Evolutionary conservation across 2,113 vertebrate species (phyloP).

Genomic region (Murina feae): DNA sequence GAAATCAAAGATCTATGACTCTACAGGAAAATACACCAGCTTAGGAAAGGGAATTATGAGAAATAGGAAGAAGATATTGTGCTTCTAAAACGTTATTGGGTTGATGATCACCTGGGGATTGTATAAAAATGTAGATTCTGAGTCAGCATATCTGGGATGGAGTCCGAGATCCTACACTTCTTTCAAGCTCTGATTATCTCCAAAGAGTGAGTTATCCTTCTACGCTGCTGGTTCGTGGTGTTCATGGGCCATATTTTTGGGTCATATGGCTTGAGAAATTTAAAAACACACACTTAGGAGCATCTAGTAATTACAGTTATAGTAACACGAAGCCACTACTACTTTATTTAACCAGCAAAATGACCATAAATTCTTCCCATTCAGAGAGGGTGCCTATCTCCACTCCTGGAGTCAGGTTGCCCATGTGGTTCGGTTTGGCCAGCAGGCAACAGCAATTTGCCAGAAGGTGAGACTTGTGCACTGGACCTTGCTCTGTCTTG

Average conservation of each 20-base stretch:
- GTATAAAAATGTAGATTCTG: slow-evolving; percentile 21
- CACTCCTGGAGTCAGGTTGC: not conserved
- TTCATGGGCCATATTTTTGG: not conserved
- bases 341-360: not conserved
- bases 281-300: not conserved
- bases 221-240: not conserved
- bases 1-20: slow-evolving; percentile 70
- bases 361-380: not conserved
- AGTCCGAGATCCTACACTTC: not conserved
- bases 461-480: not conserved
- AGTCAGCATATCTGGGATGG: not conserved
- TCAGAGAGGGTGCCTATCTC: not conserved
- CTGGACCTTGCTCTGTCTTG: not conserved
- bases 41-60: slow-evolving; percentile 39
- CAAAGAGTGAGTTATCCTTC: not conserved
- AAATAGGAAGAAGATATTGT: not conserved
- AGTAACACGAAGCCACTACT: not conserved
- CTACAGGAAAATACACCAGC: slow-evolving; percentile 47
- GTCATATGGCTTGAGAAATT: not conserved
- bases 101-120: not conserved
- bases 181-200: not conserved
- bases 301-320: not conserved
- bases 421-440: not conserved
- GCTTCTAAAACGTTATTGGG: not conserved
- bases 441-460: not conserved